Conservation (phyloP, 2,888 invertebrate genomes). For the Anaspis maculata region DNA sequence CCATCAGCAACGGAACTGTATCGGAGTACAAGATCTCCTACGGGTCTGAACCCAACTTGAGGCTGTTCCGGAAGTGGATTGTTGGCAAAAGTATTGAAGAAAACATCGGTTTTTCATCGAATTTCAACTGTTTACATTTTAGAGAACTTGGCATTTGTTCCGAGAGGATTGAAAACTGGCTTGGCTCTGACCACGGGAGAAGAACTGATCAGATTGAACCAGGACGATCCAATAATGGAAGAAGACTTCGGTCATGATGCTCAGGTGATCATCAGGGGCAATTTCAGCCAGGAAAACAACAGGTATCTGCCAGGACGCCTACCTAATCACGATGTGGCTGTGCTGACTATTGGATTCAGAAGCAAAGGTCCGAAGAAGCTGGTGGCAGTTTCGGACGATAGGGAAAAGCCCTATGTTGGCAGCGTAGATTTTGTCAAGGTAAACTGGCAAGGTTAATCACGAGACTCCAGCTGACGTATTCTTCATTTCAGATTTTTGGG, state of each 20-base stretch:
- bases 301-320: slow-evolving; percentile 28
- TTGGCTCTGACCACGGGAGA: slow-evolving; percentile 37
- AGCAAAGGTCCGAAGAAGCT: slow-evolving; percentile 29
- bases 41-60: too few relatives aligned
- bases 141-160: slow-evolving; percentile 34
- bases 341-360: slow-evolving; percentile 32
- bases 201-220: slow-evolving; percentile 28
- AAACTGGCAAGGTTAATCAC: too few relatives aligned
- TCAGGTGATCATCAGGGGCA: slow-evolving; percentile 25
- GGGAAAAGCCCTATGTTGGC: slow-evolving; percentile 31
- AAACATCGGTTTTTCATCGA: too few relatives aligned
- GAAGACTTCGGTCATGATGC: slow-evolving; percentile 11
- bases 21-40: too few relatives aligned
- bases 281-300: slow-evolving; percentile 27
- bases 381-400: slow-evolving; percentile 37
- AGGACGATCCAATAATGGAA: slow-evolving; percentile 5
- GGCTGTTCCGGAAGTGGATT: too few relatives aligned
- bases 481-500: slow-evolving; percentile 43
- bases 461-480: too few relatives aligned
- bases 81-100: too few relatives aligned
- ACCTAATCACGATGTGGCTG: slow-evolving; percentile 34
- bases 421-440: slow-evolving; percentile 39
- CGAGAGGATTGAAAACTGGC: slow-evolving; percentile 33
- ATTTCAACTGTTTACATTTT: too few relatives aligned
- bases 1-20: neutral